These are phyloP conservation scores for Heterochromis multidens DNA, from an alignment of 2,113 vertebrate genomes.

Conservation along the genomic window DNA sequence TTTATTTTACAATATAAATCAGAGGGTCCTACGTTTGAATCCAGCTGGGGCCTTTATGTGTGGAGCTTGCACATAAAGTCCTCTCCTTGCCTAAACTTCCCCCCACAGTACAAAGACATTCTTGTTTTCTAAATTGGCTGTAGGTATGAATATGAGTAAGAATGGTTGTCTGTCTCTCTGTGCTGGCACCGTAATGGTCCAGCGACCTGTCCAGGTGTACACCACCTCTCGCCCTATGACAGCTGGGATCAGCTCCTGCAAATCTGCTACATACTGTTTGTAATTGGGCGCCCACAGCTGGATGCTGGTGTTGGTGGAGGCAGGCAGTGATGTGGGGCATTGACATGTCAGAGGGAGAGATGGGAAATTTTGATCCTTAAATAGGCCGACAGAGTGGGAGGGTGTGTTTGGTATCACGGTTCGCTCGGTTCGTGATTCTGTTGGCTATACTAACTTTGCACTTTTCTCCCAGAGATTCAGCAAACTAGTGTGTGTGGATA, in stretches of 20 bases:
- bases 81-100: neutral
- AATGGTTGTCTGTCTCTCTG: accelerated
- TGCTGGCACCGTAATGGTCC: neutral
- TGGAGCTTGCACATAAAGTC: too few relatives aligned
- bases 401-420: neutral
- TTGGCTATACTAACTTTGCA: neutral
- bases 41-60: too few relatives aligned
- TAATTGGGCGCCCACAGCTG: neutral
- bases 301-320: neutral
- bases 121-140: neutral
- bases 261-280: neutral
- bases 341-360: neutral
- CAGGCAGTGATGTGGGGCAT: neutral
- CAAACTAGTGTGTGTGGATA: neutral
- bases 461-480: neutral
- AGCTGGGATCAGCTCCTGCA: accelerated
- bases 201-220: neutral
- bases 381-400: neutral
- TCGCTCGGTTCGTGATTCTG: neutral
- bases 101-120: neutral
- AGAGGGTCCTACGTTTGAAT: too few relatives aligned
- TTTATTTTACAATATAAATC: too few relatives aligned
- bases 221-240: neutral
- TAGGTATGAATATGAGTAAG: neutral
- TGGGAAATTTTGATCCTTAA: neutral